These are phyloP conservation scores for Aviceda subcristata DNA, from an alignment of 2,113 vertebrate species.

Conservation along the genomic window DNA sequence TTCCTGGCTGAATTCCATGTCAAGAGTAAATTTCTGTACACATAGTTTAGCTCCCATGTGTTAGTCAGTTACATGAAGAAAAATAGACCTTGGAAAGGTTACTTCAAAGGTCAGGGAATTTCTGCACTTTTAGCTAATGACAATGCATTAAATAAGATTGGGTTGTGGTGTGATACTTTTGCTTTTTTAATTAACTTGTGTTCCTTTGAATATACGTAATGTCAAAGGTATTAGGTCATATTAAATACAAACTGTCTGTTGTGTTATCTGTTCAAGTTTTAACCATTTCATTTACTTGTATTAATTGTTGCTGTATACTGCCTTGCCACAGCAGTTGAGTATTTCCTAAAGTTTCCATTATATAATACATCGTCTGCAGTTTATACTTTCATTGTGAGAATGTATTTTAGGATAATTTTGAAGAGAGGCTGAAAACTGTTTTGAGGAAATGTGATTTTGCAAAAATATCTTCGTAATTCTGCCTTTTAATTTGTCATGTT, in stretches of 20 bases:
- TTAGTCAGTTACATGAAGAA: conserved; percentile 37
- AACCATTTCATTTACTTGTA: neutral
- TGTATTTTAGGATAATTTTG: neutral
- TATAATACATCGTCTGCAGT: neutral
- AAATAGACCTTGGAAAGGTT: conserved; percentile 36
- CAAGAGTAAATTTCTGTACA: conserved; percentile 38
- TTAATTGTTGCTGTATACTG: neutral
- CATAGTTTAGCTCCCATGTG: conserved; percentile 43
- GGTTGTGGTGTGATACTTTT: neutral
- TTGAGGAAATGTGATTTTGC: neutral
- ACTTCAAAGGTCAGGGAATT: conserved; percentile 13
- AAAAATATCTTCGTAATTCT: neutral
- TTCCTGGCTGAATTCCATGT: conserved; percentile 54
- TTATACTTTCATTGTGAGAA: neutral
- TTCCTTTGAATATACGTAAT: neutral
- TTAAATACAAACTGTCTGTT: neutral
- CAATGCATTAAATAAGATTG: neutral
- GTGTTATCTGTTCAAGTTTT: neutral
- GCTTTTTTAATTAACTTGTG: neutral
- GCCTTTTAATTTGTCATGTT: neutral
- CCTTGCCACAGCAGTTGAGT: neutral
- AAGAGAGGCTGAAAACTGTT: neutral
- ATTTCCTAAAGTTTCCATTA: neutral
- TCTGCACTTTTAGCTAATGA: conserved; percentile 10
- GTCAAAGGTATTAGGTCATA: neutral